Evolutionary conservation across 2,113 vertebrate genomes (phyloP), one percentile per base, ranked within the genome.

Genomic region (Phaetusa simplex): DNA sequence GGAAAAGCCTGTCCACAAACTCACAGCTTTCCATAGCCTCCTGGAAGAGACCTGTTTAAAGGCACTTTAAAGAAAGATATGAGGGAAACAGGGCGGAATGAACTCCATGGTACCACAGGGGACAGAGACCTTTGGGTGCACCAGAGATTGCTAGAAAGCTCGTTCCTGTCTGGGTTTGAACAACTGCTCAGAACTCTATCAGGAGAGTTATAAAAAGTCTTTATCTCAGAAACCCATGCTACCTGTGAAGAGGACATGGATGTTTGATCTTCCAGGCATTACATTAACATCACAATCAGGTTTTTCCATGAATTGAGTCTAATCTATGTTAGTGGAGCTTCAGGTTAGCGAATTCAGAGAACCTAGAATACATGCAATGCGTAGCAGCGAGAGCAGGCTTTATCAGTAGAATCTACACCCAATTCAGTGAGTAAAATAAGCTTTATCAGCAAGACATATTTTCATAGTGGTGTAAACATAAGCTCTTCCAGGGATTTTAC

Each of bases 151-250:
- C 49, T 90, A 84, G 78, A 95, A 96, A 93, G 73, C 43, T 55
- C 47, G 65, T 69, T 96, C 81, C 81, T 77, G 64, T 7, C 40
- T 84, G 56, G 23, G 40, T 67, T 89, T 71, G 84, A 91, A 29
- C 32, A 81, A 21, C 66, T 79, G 70, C 74, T 93, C 27, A 15
- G 90, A 79, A 93, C 72, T 52, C 71, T 80, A 69, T 65, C 70
- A 88, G 62, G 14, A 87, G 30, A 65, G 87, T 72, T 65, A 58
- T 93, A 94, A 93, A 96, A 85, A 38, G 66, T 29, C 13, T 82
- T 96, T 90, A 80, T 89, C 84, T 94, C 8, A 0, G 43, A 65
- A 93, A 94, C 50, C 7, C 3, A 23, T 9, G 43, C 74, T 62
- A 67, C 12, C 22, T 2, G 0, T n/a, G 36, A 86, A 61, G 21